Percentiles rank a stretch among this genome's conserved stretches.
These are phyloP conservation scores for Sinocyclocheilus anophthalmus DNA, from an alignment of 2,113 vertebrate species.

Conservation along the genomic window DNA sequence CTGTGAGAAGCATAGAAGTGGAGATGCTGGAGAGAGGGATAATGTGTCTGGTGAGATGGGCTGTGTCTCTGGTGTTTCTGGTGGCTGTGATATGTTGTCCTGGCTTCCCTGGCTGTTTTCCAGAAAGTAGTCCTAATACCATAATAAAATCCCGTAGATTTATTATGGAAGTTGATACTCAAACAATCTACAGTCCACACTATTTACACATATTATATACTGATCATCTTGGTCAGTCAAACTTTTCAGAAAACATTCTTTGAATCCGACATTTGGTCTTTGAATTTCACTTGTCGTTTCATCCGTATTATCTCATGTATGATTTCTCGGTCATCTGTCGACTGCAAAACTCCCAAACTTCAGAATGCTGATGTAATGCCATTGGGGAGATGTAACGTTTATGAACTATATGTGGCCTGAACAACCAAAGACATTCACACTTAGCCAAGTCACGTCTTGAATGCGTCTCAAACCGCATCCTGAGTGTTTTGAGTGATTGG, in stretches of 20 bases:
- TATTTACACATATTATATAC: not conserved
- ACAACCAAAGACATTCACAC: not conserved
- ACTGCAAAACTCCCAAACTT: not conserved
- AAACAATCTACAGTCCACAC: not conserved
- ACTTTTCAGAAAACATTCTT: not conserved
- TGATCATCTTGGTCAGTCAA: not conserved
- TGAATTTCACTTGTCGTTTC: not conserved
- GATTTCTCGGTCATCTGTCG: not conserved
- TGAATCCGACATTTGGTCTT: not conserved
- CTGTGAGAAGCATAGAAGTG: no score
- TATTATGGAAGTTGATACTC: not conserved
- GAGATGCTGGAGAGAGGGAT: no score
- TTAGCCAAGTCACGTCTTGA: constrained; percentile 15
- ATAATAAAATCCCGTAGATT: not conserved
- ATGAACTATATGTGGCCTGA: constrained; percentile 12
- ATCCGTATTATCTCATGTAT: not conserved
- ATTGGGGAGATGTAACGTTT: constrained; percentile 9
- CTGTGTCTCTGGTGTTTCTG: no score
- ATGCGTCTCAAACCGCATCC: not conserved
- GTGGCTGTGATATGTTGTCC: no score
- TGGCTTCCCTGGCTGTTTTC: no score
- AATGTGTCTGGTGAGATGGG: no score
- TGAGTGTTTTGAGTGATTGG: not conserved
- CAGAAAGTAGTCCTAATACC: not conserved
- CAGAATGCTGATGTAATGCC: not conserved